A percentile compares a stretch with the other conserved stretches of the same genome.
Conservation (phyloP, 2,888 invertebrate species). For the Thalpophila matura region DNA sequence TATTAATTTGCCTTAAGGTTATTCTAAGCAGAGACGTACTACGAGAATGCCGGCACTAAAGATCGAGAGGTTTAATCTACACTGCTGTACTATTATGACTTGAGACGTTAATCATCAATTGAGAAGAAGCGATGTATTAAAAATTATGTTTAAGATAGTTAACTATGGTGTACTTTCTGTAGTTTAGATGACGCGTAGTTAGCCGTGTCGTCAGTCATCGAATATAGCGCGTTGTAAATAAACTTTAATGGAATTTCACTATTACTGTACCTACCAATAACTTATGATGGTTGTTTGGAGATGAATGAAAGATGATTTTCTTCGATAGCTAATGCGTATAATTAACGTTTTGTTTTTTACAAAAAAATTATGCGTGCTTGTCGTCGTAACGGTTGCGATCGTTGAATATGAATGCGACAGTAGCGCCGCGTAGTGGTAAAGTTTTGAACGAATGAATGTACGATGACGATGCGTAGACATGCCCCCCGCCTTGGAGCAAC, state of each 20-base stretch:
- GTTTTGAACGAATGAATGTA: no score
- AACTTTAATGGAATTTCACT: constrained; percentile 50
- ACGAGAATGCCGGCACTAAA: constrained; percentile 60
- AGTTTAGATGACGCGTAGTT: constrained; percentile 54
- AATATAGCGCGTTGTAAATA: constrained; percentile 60
- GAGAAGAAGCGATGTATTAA: constrained; percentile 41
- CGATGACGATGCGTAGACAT: no score
- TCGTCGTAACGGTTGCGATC: no score
- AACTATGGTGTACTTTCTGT: constrained; percentile 17
- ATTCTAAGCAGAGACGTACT: constrained; percentile 73
- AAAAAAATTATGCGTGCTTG: no score
- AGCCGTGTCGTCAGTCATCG: constrained; percentile 58
- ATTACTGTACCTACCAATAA: constrained; percentile 23
- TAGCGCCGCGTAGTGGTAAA: no score
- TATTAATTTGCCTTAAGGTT: constrained; percentile 87
- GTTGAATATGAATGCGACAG: no score
- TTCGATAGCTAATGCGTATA: no score
- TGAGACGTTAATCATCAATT: constrained; percentile 1
- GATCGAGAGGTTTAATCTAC: constrained; percentile 28
- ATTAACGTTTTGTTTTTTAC: no score
- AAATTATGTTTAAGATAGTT: constrained; percentile 11
- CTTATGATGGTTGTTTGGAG: no score
- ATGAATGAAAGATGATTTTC: no score
- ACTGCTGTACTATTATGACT: constrained; percentile 27
- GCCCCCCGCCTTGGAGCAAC: no score